Base-by-base conservation (phyloP, 2,797 vertebrate species). In the Rhinoraja longicauda region DNA sequence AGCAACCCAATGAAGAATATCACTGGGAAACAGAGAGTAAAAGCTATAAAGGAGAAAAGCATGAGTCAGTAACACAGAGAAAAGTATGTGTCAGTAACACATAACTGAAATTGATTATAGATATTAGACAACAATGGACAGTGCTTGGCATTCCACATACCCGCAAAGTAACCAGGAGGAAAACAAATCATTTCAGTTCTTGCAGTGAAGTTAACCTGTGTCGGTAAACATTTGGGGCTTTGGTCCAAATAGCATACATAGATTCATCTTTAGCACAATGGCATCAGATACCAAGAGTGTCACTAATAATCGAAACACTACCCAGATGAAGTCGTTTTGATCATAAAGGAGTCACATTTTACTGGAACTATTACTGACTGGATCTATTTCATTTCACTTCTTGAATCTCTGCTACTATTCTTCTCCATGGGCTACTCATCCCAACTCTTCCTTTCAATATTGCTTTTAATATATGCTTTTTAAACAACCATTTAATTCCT, bases 1-100 rank as follows among this genome's bases (percentile, higher is more conserved):
- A 99, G 98, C 94, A 99, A 97, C 93, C 99, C 99, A 95, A 99
- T 96, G 94, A 99, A 99, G 97, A 99, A 99, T 94, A 99, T 97
- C 96, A 99, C 94, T 94, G 99, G 99, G 94, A 99, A 99, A 96
- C 98, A 99, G 94, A 99, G 97, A n/a, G 97, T 99, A 96, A 99
- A 99, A 95, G 98, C 99, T 99, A 95, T 0, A 77, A 93, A 93
- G 45, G 94, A 93, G 93, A 93, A 0, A 93, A 86, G 93, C 91
- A 94, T 45, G 93, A 32, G 84, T 39, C 13, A 81, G 53, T 53
- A 53, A 92, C 32, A n/a, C 67, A 72, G 94, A 93, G 92, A 93
- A 0, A 93, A 81, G 93, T 79, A 94, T 36, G 93, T 39, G 84
- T 39, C 13, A 81, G 53, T 53, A 53, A 92, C 32, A n/a, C 67